These are phyloP conservation scores for Glaucidium brasilianum DNA, from an alignment of 2,113 vertebrate genomes.

Conservation along the genomic window DNA sequence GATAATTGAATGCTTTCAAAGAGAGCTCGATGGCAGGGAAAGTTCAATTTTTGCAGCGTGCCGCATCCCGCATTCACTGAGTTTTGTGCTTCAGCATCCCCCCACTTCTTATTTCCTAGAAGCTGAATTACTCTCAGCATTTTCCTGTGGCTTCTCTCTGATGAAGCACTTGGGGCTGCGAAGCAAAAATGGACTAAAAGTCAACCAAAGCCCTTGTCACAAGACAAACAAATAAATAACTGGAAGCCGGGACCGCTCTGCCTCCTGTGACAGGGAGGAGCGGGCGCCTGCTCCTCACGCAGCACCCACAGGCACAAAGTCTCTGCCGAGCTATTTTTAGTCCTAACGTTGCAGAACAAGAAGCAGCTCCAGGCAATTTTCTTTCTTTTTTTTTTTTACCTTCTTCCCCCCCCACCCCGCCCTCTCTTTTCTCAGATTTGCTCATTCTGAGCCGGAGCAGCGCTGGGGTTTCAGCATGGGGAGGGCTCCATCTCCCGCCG, in stretches of 20 bases:
- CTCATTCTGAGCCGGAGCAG: constrained; percentile 8
- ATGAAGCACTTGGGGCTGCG: constrained; percentile 32
- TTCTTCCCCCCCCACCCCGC: rapidly evolving
- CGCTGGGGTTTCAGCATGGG: background rate
- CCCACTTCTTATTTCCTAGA: background rate
- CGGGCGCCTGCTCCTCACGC: background rate
- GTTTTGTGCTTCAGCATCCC: background rate
- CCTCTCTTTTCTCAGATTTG: background rate
- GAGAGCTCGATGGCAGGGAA: constrained; percentile 46
- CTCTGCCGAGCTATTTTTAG: constrained; percentile 50
- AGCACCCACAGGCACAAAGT: background rate
- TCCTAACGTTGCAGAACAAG: background rate
- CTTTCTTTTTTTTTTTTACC: background rate
- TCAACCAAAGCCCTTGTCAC: background rate
- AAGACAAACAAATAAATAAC: background rate
- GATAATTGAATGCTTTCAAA: constrained; percentile 72
- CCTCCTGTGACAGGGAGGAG: background rate
- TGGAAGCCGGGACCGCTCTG: background rate
- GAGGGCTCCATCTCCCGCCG: no score
- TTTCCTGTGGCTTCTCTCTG: background rate
- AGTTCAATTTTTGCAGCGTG: constrained; percentile 53
- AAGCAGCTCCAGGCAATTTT: constrained; percentile 44
- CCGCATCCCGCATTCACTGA: constrained; percentile 1
- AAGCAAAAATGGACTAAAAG: constrained; percentile 28
- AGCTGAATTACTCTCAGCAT: background rate